Base-by-base conservation (phyloP, 2,797 vertebrate genomes). In the Erpetoichthys calabaricus region DNA sequence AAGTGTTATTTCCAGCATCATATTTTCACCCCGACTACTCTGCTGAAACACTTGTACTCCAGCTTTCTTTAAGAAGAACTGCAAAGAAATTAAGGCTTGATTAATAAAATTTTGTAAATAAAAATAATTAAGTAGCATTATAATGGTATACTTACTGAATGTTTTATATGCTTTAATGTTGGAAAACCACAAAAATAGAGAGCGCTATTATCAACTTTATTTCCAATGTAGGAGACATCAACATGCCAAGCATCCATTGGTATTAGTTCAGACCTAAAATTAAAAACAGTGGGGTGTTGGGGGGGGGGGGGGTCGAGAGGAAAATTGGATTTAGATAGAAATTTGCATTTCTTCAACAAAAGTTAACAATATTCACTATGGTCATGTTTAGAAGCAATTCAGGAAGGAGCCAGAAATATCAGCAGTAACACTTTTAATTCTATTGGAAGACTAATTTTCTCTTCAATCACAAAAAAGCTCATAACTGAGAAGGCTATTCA, bases 181-280 rank as follows among this genome's bases (percentile, higher is more conserved):
- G 96, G 94, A 74, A 99, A 99, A 60, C 96, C 96, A 68, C 93
- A 93, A 75, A 97, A 98, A 75, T 99, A 97, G 5, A 98, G 74
- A 4, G 80, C 70, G 4, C 83, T 88, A 62, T 86, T 83, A 75
- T 97, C 87, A n/a, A 87, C 63, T 42, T 68, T 77, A 50, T 78
- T 87, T 62, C 73, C 78, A 61, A 88, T 80, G 8, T 86, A 79
- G 51, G 74, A 85, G 67, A 89, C 70, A 42, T 83, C 67, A 52
- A 99, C 88, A 0, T 75, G 83, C 96, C 96, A 99, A 62, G 90
- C 88, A 45, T 97, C 89, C 85, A 97, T 75, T 47, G 93, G 87
- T 70, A 99, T 85, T 55, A 76, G 56, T 55, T 76, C 76, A 64
- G 73, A 76, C 73, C 95, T 98, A 67, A 44, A 68, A 60, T 53